phyloP scores from a whole-genome alignment of 2,797 vertebrate species.

The Mus caroli region DNA sequence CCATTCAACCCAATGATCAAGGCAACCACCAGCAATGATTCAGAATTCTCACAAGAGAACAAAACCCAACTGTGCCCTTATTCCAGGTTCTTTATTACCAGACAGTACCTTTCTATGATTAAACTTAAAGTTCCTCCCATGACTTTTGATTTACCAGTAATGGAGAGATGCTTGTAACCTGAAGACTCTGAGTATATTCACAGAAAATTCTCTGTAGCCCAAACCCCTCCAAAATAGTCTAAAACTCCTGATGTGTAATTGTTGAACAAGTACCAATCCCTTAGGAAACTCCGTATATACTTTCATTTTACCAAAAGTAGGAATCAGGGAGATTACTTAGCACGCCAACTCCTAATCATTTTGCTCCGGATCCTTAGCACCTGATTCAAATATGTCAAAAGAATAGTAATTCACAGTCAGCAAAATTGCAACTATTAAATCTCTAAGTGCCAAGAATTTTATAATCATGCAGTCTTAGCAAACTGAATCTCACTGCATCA shows the following conservation, averaged over 20 bases:
- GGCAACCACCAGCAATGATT: not conserved
- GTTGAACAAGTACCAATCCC: not conserved
- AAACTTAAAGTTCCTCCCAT: not conserved
- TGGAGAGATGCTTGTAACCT: not conserved
- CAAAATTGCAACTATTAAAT: not conserved
- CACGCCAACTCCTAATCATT: not conserved
- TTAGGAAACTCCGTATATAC: not conserved
- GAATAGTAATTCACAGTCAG: not conserved
- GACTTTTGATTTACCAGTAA: not conserved
- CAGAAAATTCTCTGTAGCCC: slow-evolving; percentile 7
- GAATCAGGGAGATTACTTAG: not conserved
- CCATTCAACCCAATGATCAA: not conserved
- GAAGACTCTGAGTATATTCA: slow-evolving; percentile 39
- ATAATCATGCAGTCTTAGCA: not conserved
- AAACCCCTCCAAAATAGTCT: not conserved
- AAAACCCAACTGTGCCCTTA: not conserved
- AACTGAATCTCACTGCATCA: not conserved
- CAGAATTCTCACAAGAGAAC: slow-evolving; percentile 14
- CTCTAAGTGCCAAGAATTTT: not conserved
- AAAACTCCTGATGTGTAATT: not conserved
- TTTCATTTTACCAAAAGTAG: not conserved
- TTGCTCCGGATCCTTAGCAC: not conserved
- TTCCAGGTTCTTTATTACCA: not conserved
- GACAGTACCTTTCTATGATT: not conserved
- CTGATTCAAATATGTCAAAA: not conserved